Percentiles rank a stretch among this genome's conserved stretches.
These are phyloP conservation scores for Acanthochromis polyacanthus DNA, from an alignment of 2,113 vertebrate genomes.

Conservation along the genomic window DNA sequence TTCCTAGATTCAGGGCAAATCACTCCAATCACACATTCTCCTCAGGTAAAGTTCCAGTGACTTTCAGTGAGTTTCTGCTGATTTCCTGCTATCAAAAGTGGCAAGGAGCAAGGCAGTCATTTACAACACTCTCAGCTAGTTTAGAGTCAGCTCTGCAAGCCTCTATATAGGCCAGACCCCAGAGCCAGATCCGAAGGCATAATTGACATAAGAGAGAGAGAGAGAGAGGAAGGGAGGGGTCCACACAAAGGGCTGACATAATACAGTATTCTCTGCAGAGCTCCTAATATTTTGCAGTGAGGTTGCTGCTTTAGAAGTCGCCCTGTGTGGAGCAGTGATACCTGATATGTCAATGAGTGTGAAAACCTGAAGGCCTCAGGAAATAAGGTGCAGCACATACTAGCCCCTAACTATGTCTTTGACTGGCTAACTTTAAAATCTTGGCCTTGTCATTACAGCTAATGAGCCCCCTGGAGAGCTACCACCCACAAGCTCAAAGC, in stretches of 20 bases:
- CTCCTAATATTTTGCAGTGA: constrained; percentile 34
- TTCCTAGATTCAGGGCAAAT: constrained; percentile 67
- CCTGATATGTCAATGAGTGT: constrained; percentile 53
- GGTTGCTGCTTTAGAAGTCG: constrained; percentile 24
- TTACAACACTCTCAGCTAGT: constrained; percentile 68
- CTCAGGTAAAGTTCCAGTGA: constrained; percentile 66
- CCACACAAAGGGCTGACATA: constrained; percentile 38
- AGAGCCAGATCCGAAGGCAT: constrained; percentile 70
- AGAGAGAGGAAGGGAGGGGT: constrained; percentile 12
- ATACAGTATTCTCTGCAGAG: constrained; percentile 38
- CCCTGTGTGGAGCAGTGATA: constrained; percentile 30
- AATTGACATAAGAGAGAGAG: constrained; percentile 57
- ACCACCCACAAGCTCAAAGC: constrained; percentile 64
- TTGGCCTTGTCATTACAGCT: constrained; percentile 70
- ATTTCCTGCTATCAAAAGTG: constrained; percentile 61
- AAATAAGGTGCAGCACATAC: constrained; percentile 33
- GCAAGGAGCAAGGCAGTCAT: constrained; percentile 50
- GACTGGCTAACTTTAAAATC: constrained; percentile 63
- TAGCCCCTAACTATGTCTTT: constrained; percentile 51
- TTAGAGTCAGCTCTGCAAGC: constrained; percentile 58
- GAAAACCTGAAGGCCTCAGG: constrained; percentile 46
- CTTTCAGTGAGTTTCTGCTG: constrained; percentile 65
- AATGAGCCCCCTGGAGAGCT: constrained; percentile 78
- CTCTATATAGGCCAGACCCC: constrained; percentile 75
- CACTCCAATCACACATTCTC: constrained; percentile 71